Base-by-base conservation (phyloP, 2,113 vertebrate species). In the Crotalus helleri region DNA sequence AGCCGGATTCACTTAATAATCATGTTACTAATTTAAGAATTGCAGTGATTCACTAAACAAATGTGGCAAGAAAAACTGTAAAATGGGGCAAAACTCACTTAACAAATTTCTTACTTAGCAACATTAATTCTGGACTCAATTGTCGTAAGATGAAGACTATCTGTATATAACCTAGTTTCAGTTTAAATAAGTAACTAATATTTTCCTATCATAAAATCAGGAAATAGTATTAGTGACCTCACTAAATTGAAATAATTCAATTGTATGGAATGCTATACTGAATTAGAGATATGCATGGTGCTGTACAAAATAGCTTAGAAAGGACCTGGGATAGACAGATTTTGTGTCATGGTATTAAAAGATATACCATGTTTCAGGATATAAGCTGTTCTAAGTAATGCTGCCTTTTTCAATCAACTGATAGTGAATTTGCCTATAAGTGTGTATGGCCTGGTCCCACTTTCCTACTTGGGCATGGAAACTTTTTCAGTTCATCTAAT, bases 111-210 rank as follows among this genome's bases (percentile, higher is more conserved):
- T 69, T n/a, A n/a, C 11, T 69, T 13, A 29, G 11, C 61, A 69
- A n/a, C 61, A n/a, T 69, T n/a, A n/a, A 29, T 61, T 29, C 26
- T 61, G 26, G 3, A 10, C 2, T 29, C 59, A 61, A 69, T n/a
- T 69, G 4, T n/a, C 4, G 1, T n/a, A 69, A n/a, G 29, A n/a
- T 1, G 0, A 69, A 4, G 4, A n/a, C 12, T n/a, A 13, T 4
- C 59, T 64, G 3, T 69, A 74, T 39, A 81, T 81, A 39, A 81
- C 1, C 33, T 9, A 81, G 13, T 39, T 81, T 81, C 69, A 81
- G 33, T 81, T 81, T 81, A 81, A 39, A 19, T 81, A 39, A 39
- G 33, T 17, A 81, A 19, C 33, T 81, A 81, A 6, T 81, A 39
- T 21, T 39, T 33, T 13, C 4, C n/a, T 39, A 81, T 81, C n/a